Evolutionary conservation across 2,888 invertebrate species (phyloP), one percentile per base, ranked within the genome.

Genomic region (Nesidiocoris tenuis): DNA sequence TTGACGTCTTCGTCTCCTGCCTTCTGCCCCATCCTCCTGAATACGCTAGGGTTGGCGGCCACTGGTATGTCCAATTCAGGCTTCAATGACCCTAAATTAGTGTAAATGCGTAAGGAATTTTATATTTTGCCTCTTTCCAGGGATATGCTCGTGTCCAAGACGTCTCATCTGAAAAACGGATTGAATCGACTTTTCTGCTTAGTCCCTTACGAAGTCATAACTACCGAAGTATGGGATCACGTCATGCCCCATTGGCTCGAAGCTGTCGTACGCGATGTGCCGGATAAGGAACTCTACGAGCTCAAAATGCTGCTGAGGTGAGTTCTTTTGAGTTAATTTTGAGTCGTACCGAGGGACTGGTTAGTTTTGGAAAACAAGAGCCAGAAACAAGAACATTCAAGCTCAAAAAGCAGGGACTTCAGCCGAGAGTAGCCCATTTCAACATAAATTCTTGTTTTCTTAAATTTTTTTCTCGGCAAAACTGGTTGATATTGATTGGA

Each of bases 171-270:
- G 19, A 95, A 95, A 84, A 97, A 99, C 83, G 98, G 98, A 1
- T 87, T 98, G 56, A 94, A 95, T 83, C 89, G 97, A 77, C 86
- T 99, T 64, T 95, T 98, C 83, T 98, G 98, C 83, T 85, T 99
- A 78, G 96, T 98, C 39, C 98, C 99, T 0, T 99, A 99, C 83
- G 98, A 98, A 81, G 93, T 99, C 23, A 94, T 99, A 79, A 95
- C 95, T 0, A 91, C 94, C 79, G 95, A 96, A 82, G 95, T 96
- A 75, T 99, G 99, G 99, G 95, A 97, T 83, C 92, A 92, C 83
- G 95, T 99, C 21, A 99, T 99, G 95, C 98, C 99, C 0, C 93
- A 95, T 81, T 99, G 99, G 99, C 92, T 99, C 91, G 97, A 98
- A 84, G 95, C 97, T 0, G 95, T 99, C 80, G 94, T 94, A 68